These are phyloP conservation scores for Ichneumoninae sp. DNA, from an alignment of 2,888 invertebrate species.

Conservation along the genomic window DNA sequence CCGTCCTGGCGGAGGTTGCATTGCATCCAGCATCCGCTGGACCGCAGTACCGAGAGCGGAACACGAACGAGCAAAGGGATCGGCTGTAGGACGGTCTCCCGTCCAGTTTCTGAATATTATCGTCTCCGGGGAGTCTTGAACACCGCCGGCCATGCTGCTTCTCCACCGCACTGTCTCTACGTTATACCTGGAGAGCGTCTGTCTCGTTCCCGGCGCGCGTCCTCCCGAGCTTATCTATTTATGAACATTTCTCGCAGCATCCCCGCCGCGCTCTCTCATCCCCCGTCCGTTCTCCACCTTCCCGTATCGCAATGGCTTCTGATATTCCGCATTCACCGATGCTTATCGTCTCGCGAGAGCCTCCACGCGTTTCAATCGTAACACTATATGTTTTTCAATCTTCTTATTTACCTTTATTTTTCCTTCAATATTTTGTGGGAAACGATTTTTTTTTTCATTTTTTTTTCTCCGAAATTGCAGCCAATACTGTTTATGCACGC, in stretches of 20 bases:
- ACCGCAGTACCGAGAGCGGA: constrained; percentile 55
- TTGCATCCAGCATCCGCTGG: constrained; percentile 10
- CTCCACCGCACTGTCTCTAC: not conserved
- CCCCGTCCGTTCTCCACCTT: not conserved
- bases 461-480: not conserved
- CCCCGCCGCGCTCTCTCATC: not conserved
- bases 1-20: constrained; percentile 2
- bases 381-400: too few species aligned
- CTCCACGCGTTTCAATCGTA: too few species aligned
- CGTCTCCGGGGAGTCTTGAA: constrained; percentile 60
- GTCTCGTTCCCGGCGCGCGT: not conserved
- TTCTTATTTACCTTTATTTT: not conserved
- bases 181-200: constrained; percentile 38
- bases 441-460: not conserved
- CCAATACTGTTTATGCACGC: constrained; percentile 27
- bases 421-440: not conserved
- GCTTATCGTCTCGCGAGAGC: not conserved
- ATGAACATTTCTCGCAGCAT: constrained; percentile 1
- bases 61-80: constrained; percentile 45
- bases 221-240: constrained; percentile 40
- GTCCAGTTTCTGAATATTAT: constrained; percentile 61
- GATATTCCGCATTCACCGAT: not conserved
- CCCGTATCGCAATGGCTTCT: not conserved
- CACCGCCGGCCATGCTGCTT: constrained; percentile 33
- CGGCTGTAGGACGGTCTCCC: constrained; percentile 58